phyloP scores from a whole-genome alignment of 2,888 invertebrate species.

The Drosophila testacea region DNA sequence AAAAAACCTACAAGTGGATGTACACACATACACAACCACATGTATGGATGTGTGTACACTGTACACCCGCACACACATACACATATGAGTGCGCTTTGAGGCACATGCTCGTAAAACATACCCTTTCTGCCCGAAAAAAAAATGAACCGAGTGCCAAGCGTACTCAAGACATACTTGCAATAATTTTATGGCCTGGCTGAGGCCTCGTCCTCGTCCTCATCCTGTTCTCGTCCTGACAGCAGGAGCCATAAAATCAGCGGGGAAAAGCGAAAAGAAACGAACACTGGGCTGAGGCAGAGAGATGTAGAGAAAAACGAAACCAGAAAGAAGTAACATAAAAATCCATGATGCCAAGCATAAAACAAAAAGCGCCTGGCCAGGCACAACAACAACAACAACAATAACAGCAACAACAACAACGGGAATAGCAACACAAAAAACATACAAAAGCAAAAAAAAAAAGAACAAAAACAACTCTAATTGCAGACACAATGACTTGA shows the following conservation, averaged over 20 bases:
- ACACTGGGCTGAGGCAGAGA: constrained; percentile 24
- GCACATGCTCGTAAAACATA: constrained; percentile 74
- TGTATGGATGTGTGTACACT: constrained; percentile 12
- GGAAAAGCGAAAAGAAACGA: constrained; percentile 60
- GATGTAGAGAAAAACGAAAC: constrained; percentile 53
- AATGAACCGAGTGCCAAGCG: constrained; percentile 73
- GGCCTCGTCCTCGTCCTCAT: constrained; percentile 54
- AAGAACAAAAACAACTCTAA: constrained; percentile 79
- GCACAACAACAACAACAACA: constrained; percentile 55
- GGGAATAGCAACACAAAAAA: constrained; percentile 37
- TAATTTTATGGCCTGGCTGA: constrained; percentile 76
- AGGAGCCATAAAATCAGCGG: constrained; percentile 71
- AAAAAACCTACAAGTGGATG: constrained; percentile 75
- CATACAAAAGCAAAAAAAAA: constrained; percentile 56
- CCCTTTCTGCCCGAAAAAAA: constrained; percentile 63
- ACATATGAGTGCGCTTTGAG: constrained; percentile 59
- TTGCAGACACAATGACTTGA: constrained; percentile 77
- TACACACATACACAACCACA: constrained; percentile 31
- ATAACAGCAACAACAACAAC: constrained; percentile 29
- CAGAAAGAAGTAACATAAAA: constrained; percentile 78
- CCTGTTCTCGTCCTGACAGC: constrained; percentile 26
- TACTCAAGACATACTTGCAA: constrained; percentile 79
- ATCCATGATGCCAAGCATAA: constrained; percentile 77
- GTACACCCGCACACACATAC: constrained; percentile 30
- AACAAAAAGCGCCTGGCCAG: constrained; percentile 76